A percentile compares a stretch with the other conserved stretches of the same genome.
Conservation (phyloP, 64 coral and sea anemone genomes). For the Montipora efflorescens region DNA sequence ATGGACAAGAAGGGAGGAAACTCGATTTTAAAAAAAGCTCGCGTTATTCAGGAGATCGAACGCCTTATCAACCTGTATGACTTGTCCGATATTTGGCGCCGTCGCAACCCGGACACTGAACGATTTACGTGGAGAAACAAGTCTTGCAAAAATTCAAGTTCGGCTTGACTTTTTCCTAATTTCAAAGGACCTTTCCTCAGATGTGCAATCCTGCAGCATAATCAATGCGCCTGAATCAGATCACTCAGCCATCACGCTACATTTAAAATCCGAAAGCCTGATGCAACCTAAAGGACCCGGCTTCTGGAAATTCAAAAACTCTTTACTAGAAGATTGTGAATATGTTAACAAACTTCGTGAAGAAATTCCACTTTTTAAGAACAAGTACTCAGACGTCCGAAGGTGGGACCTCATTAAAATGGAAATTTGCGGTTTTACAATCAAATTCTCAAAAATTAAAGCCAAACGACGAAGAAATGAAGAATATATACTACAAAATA, state of each 20-base stretch:
- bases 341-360: background rate
- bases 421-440: too few species aligned
- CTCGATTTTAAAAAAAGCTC: too few species aligned
- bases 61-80: background rate
- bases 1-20: constrained; percentile 29
- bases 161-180: constrained; percentile 40
- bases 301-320: constrained; percentile 47
- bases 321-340: constrained; percentile 14
- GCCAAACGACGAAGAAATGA: too few species aligned
- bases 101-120: background rate
- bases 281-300: background rate
- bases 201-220: background rate
- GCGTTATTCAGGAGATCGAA: background rate
- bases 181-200: background rate
- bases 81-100: background rate
- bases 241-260: background rate
- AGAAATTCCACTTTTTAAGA: too few species aligned
- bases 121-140: constrained; percentile 3
- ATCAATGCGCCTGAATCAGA: background rate
- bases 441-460: too few species aligned
- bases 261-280: background rate
- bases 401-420: too few species aligned
- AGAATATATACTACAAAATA: too few species aligned
- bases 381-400: too few species aligned
- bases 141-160: background rate